Conservation (phyloP, 2,888 invertebrate species). For the Timema cristinae region DNA sequence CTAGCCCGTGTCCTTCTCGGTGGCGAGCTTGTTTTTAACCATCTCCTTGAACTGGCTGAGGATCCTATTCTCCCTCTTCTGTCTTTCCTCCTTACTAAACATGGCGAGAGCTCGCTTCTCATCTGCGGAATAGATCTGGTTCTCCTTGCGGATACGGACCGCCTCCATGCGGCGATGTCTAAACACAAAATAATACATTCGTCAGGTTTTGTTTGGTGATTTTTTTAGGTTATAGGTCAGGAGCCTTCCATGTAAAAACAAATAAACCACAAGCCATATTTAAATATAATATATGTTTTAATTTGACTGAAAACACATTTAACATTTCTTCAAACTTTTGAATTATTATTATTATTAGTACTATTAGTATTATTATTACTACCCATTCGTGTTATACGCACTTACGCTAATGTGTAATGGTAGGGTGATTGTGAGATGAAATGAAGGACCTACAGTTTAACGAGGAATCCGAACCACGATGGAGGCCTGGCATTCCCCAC, state of each 20-base stretch:
- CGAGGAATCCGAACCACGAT: no score
- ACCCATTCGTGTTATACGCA: no score
- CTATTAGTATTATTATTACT: no score
- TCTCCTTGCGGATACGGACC: slow-evolving; percentile 97
- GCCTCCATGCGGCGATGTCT: slow-evolving; percentile 98
- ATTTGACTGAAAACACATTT: no score
- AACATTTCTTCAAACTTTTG: no score
- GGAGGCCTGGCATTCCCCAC: no score
- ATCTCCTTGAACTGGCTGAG: slow-evolving; percentile 91
- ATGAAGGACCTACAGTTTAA: no score
- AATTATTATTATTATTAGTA: no score
- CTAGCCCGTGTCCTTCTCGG: slow-evolving; percentile 45
- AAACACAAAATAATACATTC: slow-evolving; percentile 33
- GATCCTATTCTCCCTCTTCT: slow-evolving; percentile 93
- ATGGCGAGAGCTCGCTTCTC: slow-evolving; percentile 97
- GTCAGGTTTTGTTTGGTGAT: slow-evolving; percentile 15
- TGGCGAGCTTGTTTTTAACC: slow-evolving; percentile 67
- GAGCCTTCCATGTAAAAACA: neutral
- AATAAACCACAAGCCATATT: neutral
- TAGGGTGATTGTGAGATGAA: no score
- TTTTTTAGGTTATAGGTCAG: neutral
- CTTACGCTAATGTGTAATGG: no score
- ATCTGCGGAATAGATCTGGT: slow-evolving; percentile 99
- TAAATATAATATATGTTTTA: no score
- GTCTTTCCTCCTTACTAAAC: slow-evolving; percentile 97